phyloP scores from a whole-genome alignment of 2,888 invertebrate genomes.

The Sinodicranocentrus sp. region DNA sequence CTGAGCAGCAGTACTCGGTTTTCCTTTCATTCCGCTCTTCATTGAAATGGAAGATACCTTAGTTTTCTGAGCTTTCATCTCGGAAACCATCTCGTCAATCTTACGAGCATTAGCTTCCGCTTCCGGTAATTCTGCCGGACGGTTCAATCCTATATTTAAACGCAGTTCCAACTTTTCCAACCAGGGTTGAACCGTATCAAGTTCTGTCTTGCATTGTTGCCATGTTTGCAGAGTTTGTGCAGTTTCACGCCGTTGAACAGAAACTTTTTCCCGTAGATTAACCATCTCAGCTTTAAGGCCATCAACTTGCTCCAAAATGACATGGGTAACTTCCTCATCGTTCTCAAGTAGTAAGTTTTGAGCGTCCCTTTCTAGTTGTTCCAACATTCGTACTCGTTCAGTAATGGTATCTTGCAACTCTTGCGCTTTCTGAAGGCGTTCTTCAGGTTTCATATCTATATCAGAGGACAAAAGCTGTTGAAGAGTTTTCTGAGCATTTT shows the following conservation, averaged over 20 bases:
- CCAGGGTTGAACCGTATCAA: conserved; percentile 91
- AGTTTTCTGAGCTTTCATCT: conserved; percentile 87
- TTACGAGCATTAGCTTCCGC: conserved; percentile 74
- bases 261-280: conserved; percentile 86
- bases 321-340: conserved; percentile 84
- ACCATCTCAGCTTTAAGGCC: conserved; percentile 87
- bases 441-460: conserved; percentile 89
- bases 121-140: conserved; percentile 88
- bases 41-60: conserved; percentile 86
- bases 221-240: conserved; percentile 73
- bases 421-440: conserved; percentile 87
- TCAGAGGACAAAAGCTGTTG: conserved; percentile 83
- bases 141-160: conserved; percentile 82
- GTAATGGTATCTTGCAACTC: conserved; percentile 86
- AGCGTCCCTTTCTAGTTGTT: conserved; percentile 87
- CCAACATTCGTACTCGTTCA: conserved; percentile 87
- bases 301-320: conserved; percentile 82
- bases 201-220: conserved; percentile 75
- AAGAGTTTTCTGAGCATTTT: conserved; percentile 87
- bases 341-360: conserved; percentile 82
- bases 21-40: conserved; percentile 87
- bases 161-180: conserved; percentile 92
- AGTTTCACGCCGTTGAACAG: conserved; percentile 86
- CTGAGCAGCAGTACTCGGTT: conserved; percentile 84
- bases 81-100: conserved; percentile 83